Evolutionary conservation across 2,888 invertebrate species (phyloP).

Genomic region (Chloroclystis v-ata): DNA sequence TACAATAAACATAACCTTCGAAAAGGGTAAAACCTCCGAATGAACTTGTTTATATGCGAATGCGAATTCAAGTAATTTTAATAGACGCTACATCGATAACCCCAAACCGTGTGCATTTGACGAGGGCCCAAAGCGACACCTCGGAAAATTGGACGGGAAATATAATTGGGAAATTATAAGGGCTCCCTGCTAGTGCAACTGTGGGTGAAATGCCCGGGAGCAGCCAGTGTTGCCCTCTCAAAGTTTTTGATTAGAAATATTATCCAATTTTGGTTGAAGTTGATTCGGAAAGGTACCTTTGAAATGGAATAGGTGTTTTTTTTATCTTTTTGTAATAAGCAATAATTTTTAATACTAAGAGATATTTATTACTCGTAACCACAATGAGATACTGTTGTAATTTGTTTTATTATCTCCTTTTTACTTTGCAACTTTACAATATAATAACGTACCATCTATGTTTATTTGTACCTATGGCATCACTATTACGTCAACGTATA

Average conservation of each 20-base stretch:
- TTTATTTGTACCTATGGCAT: too few species aligned
- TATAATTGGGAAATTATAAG: slow-evolving; percentile 78
- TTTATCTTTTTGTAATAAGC: too few species aligned
- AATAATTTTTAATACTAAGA: too few species aligned
- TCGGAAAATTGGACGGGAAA: slow-evolving; percentile 77
- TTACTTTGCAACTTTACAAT: too few species aligned
- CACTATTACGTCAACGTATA: too few species aligned
- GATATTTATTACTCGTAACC: too few species aligned
- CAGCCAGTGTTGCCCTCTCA: slow-evolving; percentile 16
- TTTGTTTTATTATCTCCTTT: too few species aligned
- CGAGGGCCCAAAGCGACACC: slow-evolving; percentile 76
- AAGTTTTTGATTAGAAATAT: slow-evolving; percentile 21
- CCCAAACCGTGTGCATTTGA: slow-evolving; percentile 58
- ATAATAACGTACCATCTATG: too few species aligned
- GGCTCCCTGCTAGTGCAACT: slow-evolving; percentile 30
- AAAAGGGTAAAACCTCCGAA: not conserved
- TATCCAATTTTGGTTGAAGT: slow-evolving; percentile 16
- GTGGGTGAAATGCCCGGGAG: slow-evolving; percentile 20
- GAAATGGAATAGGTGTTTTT: too few species aligned
- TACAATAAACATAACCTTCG: too few species aligned
- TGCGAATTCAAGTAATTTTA: slow-evolving; percentile 2
- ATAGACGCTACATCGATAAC: slow-evolving; percentile 14
- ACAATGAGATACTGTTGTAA: too few species aligned
- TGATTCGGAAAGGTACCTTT: slow-evolving; percentile 1
- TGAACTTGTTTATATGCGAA: slow-evolving; percentile 1